Base-by-base conservation (phyloP, 2,113 vertebrate genomes). In the Bufo bufo region DNA sequence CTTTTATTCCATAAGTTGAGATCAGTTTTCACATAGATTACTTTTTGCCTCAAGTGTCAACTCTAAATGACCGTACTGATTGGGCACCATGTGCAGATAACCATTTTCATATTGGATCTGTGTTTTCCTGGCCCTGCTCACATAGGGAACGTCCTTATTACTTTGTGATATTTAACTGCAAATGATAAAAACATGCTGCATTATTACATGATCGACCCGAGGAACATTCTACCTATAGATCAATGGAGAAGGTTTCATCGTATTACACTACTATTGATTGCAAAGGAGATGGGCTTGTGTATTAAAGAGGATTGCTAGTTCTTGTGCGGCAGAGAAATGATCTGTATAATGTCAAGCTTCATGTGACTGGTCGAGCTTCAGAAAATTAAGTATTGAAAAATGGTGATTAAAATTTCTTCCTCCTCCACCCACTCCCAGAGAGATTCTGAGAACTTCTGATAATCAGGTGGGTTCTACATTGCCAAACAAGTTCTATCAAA, bases 161-260 rank as follows among this genome's bases (percentile, higher is more conserved):
- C 61, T 83, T 49, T 83, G 81, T 83, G 49, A 84, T 84, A 84
- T 84, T 69, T 84, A 84, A 84, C 82, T 23, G 82, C 63, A 52
- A 84, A 50, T 49, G 63, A 50, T 23, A 54, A 54, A 84, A 84
- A 71, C 20, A n/a, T 69, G 82, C 17, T 50, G 50, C 63, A 84
- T 84, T 83, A 83, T 83, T 84, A 71, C 65, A 71, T 11, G 63
- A 84, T 84, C 82, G 82, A 84, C 66, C 63, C 6, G 63, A 69
- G 47, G 17, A 65, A 8, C 63, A 19, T 84, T 84, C 49, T 84
- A 69, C 65, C 63, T 84, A 71, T 84, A 84, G 82, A 84, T 84
- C 82, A 52, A 84, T 84, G 65, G 63, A 14, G 63, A 66, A n/a
- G 20, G 49, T 84, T 82, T 83, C 20, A 61, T 23, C 66, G n/a